phyloP scores from a whole-genome alignment of 2,797 vertebrate species.

The Periophthalmus magnuspinnatus region DNA sequence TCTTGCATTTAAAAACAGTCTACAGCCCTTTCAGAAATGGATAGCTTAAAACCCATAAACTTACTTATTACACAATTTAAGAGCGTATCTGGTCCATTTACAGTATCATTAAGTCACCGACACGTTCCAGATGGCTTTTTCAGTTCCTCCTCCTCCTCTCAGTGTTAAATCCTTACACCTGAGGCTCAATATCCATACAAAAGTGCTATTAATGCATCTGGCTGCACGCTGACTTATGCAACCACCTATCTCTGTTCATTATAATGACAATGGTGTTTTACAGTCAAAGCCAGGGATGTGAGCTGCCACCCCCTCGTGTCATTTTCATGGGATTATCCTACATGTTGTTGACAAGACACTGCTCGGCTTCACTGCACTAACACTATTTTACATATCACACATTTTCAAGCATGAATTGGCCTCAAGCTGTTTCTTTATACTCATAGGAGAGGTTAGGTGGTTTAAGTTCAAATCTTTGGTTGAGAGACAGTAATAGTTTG shows the following conservation, averaged over 20 bases:
- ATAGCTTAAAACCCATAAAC: not conserved
- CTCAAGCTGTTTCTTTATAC: not conserved
- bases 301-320: conserved; percentile 32
- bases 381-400: conserved; percentile 9
- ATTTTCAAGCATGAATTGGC: not conserved
- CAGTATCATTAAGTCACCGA: not conserved
- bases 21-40: not conserved
- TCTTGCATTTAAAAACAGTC: not conserved
- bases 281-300: conserved; percentile 33
- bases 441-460: not conserved
- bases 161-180: conserved; percentile 5
- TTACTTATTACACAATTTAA: conserved; percentile 6
- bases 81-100: not conserved
- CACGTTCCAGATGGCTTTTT: not conserved
- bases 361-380: not conserved
- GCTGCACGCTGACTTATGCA: conserved; percentile 18
- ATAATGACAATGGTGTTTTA: conserved; percentile 24
- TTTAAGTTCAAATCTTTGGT: conserved; percentile 14
- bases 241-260: conserved; percentile 25
- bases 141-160: not conserved
- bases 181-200: not conserved
- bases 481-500: not conserved
- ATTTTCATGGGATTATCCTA: conserved; percentile 19
- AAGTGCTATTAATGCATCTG: conserved; percentile 9
- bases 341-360: conserved; percentile 22